Evolutionary conservation across 2,888 invertebrate species (phyloP), one percentile per base, ranked within the genome.

Genomic region (Diachrysia chrysitis): DNA sequence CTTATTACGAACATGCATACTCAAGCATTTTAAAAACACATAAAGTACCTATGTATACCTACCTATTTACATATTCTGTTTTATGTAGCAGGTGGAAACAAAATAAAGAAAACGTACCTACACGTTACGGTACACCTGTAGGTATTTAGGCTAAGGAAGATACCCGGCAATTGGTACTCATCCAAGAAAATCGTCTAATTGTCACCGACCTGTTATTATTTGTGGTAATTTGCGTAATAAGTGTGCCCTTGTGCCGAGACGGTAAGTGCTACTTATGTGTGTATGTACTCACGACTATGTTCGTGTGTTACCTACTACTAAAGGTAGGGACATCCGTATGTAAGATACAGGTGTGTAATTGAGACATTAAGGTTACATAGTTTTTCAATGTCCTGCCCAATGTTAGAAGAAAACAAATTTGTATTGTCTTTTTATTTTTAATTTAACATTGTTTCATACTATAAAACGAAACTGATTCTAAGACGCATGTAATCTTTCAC

Each of bases 191-290:
- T n/a, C n/a, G n/a, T 89, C 87, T 91, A 91, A 92, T 90, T 92
- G 91, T 89, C 86, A 84, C 83, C 81, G 82, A 85, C 79, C 86
- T 89, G 83, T 89, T 83, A 91, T 93, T 83, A 91, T 93, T 92
- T 88, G 85, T 71, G 64, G 88, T 85, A 85, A 92, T 93, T 92
- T 92, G 92, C 89, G 87, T 92, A 92, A 90, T 90, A 83, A 85
- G 85, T 76, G 78, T 87, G 89, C 88, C 88, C 89, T 89, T 89
- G 91, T 82, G 79, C 69, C 77, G 91, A 81, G 80, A 69, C 78
- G 74, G 78, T 84, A 84, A 84, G 74, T 79, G 81, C 81, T 80
- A 78, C 79, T 83, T 81, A 81, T 75, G 71, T 75, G 63, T 68
- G 59, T 64, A 66, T 37, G 71, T 66, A 67, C 58, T 62, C 61